phyloP scores from a whole-genome alignment of 2,113 vertebrate species.

The Irena cyanogastra region DNA sequence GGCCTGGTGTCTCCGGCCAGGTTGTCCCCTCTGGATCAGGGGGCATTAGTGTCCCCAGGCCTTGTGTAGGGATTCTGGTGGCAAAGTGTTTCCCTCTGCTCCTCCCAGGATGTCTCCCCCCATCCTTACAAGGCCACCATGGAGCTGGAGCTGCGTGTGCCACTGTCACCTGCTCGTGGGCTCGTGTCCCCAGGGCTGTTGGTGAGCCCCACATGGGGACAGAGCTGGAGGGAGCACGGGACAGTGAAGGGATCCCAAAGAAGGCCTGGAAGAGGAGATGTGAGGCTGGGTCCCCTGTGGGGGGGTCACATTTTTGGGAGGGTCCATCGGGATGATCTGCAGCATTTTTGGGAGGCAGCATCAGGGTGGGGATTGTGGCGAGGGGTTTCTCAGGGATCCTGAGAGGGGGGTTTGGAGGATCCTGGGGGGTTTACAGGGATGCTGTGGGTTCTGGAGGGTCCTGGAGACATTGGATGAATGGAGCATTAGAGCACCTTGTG shows the following conservation, averaged over 20 bases:
- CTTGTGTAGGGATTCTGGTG: accelerated
- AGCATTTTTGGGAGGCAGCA: not conserved
- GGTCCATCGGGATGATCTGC: accelerated
- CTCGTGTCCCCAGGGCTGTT: not conserved
- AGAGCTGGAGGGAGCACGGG: not conserved
- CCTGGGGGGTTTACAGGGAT: not conserved
- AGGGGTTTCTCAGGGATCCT: no score
- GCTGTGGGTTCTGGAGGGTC: accelerated
- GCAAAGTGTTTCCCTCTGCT: accelerated
- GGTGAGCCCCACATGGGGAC: accelerated
- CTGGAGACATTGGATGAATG: accelerated
- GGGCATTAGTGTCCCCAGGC: accelerated
- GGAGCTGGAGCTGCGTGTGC: not conserved
- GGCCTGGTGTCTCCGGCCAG: not conserved
- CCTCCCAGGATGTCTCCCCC: not conserved
- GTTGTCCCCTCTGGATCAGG: not conserved
- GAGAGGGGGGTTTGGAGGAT: no score
- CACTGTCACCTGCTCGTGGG: accelerated
- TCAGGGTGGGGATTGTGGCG: accelerated
- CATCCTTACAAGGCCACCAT: accelerated
- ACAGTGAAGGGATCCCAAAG: not conserved
- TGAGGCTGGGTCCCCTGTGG: accelerated
- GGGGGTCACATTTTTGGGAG: not conserved
- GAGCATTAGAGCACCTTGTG: not conserved
- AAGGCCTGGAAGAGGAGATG: not conserved